Evolutionary conservation across 2,113 vertebrate species (phyloP), one percentile per base, ranked within the genome.

Genomic region (Rhea pennata): DNA sequence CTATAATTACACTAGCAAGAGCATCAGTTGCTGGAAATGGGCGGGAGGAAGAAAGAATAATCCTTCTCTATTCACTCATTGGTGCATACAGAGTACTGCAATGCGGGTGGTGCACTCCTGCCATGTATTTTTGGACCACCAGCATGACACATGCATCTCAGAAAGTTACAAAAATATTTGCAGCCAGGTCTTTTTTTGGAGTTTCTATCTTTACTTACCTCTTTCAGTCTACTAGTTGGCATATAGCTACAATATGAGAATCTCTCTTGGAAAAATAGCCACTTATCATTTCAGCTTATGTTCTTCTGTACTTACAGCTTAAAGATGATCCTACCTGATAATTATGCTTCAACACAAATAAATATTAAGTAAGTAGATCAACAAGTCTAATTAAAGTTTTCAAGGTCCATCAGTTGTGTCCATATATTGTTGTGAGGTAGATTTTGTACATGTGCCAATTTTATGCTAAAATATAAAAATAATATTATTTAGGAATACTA

Each of bases 91-190:
- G 74, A 95, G 80, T 69, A 58, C 84, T 95, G 84, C 61, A 87
- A 19, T 65, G 94, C 91, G 84, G 87, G 94, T 90, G 76, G 31
- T 84, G 61, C 83, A 65, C 65, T 40, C 85, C 77, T 79, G 26
- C 44, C 46, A 10, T 67, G 39, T 92, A 94, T 95, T 94, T 95
- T 93, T 93, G 92, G 83, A 26, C 71, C 19, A 90, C 51, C 42
- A 42, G 10, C 51, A 92, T 88, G 81, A 93, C 64, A 81, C 39
- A 69, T 8, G 12, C 10, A 50, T 22, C 92, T 95, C 72, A 71
- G 76, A 88, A 97, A 72, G 48, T 31, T 86, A 87, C 40, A 88
- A 77, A 94, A 95, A 90, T 94, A 84, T 42, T 96, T 84, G 19
- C 56, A 81, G 51, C 31, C 3, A 81, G 40, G n/a, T 50, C 67